A percentile compares a stretch with the other conserved stretches of the same genome.
Evolutionary conservation across 2,888 invertebrate genomes (phyloP).

Genomic region (Tetropium fuscum): DNA sequence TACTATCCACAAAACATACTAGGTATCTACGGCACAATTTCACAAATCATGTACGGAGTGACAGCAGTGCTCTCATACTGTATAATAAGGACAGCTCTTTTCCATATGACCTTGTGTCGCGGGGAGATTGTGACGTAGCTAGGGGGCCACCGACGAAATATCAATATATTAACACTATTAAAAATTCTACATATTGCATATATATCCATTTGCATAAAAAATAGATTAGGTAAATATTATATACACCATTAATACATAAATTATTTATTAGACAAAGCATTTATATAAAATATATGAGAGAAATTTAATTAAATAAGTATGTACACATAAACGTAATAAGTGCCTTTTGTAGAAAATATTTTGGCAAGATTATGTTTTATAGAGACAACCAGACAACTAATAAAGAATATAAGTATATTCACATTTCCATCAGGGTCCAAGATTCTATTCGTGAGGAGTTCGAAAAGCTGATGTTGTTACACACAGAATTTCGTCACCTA

Average conservation of each 20-base stretch:
- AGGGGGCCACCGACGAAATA: too few relatives aligned
- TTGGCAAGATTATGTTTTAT: slow-evolving; percentile 44
- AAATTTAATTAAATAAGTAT: slow-evolving; percentile 48
- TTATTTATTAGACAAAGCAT: slow-evolving; percentile 52
- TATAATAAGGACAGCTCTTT: too few relatives aligned
- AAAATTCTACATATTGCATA: not conserved
- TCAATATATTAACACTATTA: too few relatives aligned
- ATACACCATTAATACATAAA: slow-evolving; percentile 49
- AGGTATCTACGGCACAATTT: too few relatives aligned
- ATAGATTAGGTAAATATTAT: slow-evolving; percentile 36
- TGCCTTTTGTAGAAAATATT: slow-evolving; percentile 34
- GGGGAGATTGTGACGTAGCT: too few relatives aligned
- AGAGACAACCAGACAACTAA: too few relatives aligned
- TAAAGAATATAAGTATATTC: slow-evolving; percentile 51
- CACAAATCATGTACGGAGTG: too few relatives aligned
- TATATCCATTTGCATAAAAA: slow-evolving; percentile 26
- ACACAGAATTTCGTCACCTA: slow-evolving; percentile 88
- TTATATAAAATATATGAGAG: slow-evolving; percentile 53
- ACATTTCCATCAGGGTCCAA: slow-evolving; percentile 89
- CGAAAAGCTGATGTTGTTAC: slow-evolving; percentile 87
- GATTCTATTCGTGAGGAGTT: slow-evolving; percentile 93
- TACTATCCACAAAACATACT: too few relatives aligned
- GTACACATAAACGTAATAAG: slow-evolving; percentile 42
- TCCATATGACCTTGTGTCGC: too few relatives aligned
- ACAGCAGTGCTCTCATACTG: too few relatives aligned